These are phyloP conservation scores for Tiaroga cobitis DNA, from an alignment of 2,797 vertebrate genomes.

Conservation along the genomic window DNA sequence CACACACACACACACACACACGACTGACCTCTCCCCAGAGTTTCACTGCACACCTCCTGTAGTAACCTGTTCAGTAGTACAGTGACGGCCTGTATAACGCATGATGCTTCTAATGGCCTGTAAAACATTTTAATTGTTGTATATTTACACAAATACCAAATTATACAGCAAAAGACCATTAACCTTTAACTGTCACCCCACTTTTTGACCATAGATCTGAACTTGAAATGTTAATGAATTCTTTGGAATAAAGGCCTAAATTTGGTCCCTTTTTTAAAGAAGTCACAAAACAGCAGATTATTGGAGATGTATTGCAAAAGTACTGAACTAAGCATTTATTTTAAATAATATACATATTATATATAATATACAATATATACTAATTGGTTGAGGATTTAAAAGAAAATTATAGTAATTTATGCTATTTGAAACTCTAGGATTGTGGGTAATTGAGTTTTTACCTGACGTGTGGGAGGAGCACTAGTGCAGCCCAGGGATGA, in stretches of 20 bases:
- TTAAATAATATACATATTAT: background rate
- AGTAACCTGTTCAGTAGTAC: conserved; percentile 81
- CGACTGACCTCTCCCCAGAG: conserved; percentile 83
- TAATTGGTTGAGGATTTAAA: background rate
- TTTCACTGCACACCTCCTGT: conserved; percentile 75
- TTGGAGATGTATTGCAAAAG: no score
- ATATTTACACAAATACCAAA: conserved; percentile 3
- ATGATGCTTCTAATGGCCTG: conserved; percentile 84
- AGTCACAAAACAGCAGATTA: background rate
- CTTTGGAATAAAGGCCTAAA: background rate
- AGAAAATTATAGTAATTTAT: background rate
- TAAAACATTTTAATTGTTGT: conserved; percentile 32
- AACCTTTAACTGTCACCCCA: background rate
- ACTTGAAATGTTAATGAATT: background rate
- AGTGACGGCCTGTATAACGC: conserved; percentile 73
- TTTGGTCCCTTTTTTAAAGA: background rate
- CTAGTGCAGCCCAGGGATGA: conserved; percentile 86
- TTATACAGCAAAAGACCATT: background rate
- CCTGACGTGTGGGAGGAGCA: conserved; percentile 94
- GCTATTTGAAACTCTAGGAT: background rate
- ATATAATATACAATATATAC: background rate
- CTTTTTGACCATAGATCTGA: background rate
- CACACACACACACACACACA: background rate
- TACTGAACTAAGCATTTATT: no score
- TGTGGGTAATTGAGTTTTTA: conserved; percentile 59